Conservation (phyloP, 2,113 vertebrate genomes). For the Corythornis madagascariensis region DNA sequence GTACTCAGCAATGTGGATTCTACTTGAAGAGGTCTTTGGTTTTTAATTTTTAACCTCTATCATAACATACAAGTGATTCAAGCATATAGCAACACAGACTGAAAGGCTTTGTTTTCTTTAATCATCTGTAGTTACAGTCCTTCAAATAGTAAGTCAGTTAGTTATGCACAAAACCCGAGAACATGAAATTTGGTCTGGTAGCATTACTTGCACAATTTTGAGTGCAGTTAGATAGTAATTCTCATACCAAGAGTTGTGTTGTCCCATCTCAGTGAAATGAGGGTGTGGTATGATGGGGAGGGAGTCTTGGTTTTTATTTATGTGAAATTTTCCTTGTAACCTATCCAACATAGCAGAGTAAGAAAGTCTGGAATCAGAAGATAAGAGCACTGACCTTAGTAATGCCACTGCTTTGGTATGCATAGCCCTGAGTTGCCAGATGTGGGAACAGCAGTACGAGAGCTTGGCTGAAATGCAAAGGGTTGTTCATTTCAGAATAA, state of each 20-base stretch:
- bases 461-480: neutral
- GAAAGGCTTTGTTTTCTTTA: neutral
- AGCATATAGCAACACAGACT: neutral
- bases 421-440: neutral
- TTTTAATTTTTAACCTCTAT: neutral
- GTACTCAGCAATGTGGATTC: neutral
- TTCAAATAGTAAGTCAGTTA: neutral
- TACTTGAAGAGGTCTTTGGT: neutral
- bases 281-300: neutral
- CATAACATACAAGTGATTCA: neutral
- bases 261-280: neutral
- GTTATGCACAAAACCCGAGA: neutral
- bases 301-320: neutral
- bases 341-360: neutral
- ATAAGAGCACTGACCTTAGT: neutral
- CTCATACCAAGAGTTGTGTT: neutral
- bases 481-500: neutral
- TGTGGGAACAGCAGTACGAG: neutral
- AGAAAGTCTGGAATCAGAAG: slow-evolving; percentile 24
- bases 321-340: neutral
- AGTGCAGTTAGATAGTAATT: neutral
- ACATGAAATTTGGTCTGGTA: neutral
- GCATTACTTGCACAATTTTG: neutral
- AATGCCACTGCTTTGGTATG: neutral
- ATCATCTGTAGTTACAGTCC: neutral